Evolutionary conservation across 1,140 invertebrate genomes (phyloP).

Genomic region (Drosophila truncata): DNA sequence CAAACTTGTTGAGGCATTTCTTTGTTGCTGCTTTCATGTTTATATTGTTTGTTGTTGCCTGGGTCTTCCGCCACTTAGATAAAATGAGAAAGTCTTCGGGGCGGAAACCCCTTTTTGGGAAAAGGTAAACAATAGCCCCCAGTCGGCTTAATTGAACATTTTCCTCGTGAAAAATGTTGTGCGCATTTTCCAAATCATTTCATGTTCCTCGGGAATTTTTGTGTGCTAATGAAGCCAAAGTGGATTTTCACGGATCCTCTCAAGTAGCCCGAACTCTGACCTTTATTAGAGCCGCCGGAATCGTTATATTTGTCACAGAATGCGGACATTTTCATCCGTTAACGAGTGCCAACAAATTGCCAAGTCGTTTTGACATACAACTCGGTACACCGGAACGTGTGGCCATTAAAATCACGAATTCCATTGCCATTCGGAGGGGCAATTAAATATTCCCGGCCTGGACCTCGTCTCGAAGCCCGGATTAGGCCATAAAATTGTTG

Average conservation of each 20-base stretch:
- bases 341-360: slow-evolving; percentile 56
- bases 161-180: slow-evolving; percentile 41
- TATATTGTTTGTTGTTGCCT: slow-evolving; percentile 1
- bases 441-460: slow-evolving; percentile 64
- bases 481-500: slow-evolving; percentile 63
- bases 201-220: slow-evolving; percentile 32
- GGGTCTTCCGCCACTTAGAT: slow-evolving; percentile 53
- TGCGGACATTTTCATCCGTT: slow-evolving; percentile 48
- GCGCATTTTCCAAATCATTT: slow-evolving; percentile 67
- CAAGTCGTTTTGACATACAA: slow-evolving; percentile 31
- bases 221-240: slow-evolving; percentile 69
- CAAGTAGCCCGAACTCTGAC: slow-evolving; percentile 45
- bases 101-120: slow-evolving; percentile 61
- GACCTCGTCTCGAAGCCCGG: slow-evolving; percentile 33
- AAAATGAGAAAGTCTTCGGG: slow-evolving; percentile 68
- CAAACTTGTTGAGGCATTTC: slow-evolving; percentile 26
- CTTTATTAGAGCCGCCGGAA: slow-evolving; percentile 43
- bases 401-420: slow-evolving; percentile 52
- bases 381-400: slow-evolving; percentile 34
- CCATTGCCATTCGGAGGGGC: slow-evolving; percentile 57
- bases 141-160: slow-evolving; percentile 67
- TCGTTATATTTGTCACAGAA: slow-evolving; percentile 50
- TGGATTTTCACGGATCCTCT: slow-evolving; percentile 27
- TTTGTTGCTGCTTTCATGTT: slow-evolving; percentile 15
- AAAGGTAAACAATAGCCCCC: slow-evolving; percentile 33